phyloP scores from a whole-genome alignment of 2,888 invertebrate genomes.

The Gasteruption jaculator region DNA sequence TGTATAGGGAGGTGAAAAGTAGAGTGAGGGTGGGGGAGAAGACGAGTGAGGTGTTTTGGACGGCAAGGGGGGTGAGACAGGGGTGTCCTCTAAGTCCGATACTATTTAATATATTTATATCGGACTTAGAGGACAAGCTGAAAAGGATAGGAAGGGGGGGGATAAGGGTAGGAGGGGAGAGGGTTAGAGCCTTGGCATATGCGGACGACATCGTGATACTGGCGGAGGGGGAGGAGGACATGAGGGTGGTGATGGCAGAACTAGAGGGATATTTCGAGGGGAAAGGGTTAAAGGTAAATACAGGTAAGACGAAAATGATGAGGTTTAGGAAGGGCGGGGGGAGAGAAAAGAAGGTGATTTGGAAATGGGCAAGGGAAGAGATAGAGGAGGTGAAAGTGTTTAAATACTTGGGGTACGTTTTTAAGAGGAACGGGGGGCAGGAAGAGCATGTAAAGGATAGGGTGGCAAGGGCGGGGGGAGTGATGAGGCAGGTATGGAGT shows the following conservation, averaged over 20 bases:
- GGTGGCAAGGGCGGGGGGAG: too few relatives aligned
- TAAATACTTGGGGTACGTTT: too few relatives aligned
- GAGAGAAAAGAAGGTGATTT: not conserved
- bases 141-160: constrained; percentile 1
- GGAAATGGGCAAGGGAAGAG: not conserved
- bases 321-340: not conserved
- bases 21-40: constrained; percentile 2
- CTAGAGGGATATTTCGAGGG: not conserved
- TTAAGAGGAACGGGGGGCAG: too few relatives aligned
- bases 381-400: too few relatives aligned
- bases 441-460: too few relatives aligned
- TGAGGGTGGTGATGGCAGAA: not conserved
- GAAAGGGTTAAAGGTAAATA: not conserved
- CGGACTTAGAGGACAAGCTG: constrained; percentile 5
- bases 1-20: constrained; percentile 7
- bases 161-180: not conserved
- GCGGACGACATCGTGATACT: not conserved
- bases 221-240: not conserved
- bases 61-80: constrained; percentile 3
- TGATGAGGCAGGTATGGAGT: too few relatives aligned
- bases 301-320: not conserved
- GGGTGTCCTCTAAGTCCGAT: constrained; percentile 8
- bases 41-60: constrained; percentile 5
- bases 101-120: constrained; percentile 7
- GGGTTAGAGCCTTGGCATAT: not conserved